Evolutionary conservation across 2,113 vertebrate species (phyloP).

Genomic region (Bostrychus sinensis): DNA sequence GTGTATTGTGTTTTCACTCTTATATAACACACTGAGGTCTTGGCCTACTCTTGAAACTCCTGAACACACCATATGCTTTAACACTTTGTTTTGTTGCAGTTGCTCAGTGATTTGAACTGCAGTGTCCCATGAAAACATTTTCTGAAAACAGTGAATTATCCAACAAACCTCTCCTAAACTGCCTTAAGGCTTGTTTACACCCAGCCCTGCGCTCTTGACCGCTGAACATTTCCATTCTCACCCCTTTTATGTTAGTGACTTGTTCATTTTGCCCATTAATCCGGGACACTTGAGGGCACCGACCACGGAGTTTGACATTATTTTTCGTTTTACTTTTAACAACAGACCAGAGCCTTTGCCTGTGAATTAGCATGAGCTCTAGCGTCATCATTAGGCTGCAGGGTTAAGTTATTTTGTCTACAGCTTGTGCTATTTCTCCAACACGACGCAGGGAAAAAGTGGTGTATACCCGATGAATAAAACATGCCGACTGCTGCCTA

Average conservation of each 20-base stretch:
- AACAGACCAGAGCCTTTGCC: background rate
- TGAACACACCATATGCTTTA: too few species aligned
- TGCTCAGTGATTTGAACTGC: background rate
- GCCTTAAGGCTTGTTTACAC: background rate
- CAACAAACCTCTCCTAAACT: background rate
- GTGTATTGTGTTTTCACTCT: too few species aligned
- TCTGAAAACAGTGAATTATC: background rate
- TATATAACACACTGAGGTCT: too few species aligned
- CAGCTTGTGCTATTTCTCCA: slow-evolving; percentile 17
- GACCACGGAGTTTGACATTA: background rate
- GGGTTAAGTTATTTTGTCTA: slow-evolving; percentile 27
- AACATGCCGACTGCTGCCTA: slow-evolving; percentile 42
- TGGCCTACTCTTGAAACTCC: too few species aligned
- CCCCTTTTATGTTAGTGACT: background rate
- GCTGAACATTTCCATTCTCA: background rate
- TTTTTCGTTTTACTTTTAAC: background rate
- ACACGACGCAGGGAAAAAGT: slow-evolving; percentile 24
- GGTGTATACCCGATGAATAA: slow-evolving; percentile 54
- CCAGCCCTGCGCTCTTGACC: background rate
- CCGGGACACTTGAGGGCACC: background rate
- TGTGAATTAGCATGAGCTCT: slow-evolving; percentile 20
- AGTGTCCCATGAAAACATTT: background rate
- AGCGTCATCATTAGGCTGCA: slow-evolving; percentile 13
- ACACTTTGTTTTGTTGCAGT: too few species aligned
- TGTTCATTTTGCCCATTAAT: background rate